These are phyloP conservation scores for Apis florea DNA, from an alignment of 1,140 invertebrate genomes.

Conservation along the genomic window DNA sequence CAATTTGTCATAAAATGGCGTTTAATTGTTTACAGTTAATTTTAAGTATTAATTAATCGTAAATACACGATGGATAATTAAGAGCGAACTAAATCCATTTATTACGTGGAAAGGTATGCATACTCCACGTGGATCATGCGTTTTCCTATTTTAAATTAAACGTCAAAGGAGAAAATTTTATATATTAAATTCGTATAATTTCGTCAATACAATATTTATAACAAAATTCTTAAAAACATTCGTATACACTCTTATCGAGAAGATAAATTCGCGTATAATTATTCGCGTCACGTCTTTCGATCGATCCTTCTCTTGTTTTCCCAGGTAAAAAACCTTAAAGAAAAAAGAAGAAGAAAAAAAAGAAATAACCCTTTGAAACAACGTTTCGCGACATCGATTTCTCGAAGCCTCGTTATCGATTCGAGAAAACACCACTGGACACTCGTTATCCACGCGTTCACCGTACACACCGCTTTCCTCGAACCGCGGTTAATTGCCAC, in stretches of 20 bases:
- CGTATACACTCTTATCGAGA: no score
- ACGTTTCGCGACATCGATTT: neutral
- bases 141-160: neutral
- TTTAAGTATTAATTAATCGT: no score
- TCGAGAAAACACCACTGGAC: neutral
- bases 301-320: neutral
- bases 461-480: neutral
- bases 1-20: neutral
- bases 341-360: no score
- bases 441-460: neutral
- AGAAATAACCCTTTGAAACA: neutral
- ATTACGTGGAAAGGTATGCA: neutral
- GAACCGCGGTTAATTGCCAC: constrained; percentile 32
- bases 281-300: neutral
- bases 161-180: neutral
- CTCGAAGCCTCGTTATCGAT: neutral
- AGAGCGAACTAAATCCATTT: neutral
- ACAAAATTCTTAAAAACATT: neutral
- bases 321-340: no score
- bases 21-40: neutral
- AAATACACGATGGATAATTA: neutral
- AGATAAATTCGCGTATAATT: neutral
- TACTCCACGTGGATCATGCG: neutral
- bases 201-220: no score
- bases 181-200: neutral